phyloP scores from a whole-genome alignment of 1,140 invertebrate genomes.

The Drosophila sp. region DNA sequence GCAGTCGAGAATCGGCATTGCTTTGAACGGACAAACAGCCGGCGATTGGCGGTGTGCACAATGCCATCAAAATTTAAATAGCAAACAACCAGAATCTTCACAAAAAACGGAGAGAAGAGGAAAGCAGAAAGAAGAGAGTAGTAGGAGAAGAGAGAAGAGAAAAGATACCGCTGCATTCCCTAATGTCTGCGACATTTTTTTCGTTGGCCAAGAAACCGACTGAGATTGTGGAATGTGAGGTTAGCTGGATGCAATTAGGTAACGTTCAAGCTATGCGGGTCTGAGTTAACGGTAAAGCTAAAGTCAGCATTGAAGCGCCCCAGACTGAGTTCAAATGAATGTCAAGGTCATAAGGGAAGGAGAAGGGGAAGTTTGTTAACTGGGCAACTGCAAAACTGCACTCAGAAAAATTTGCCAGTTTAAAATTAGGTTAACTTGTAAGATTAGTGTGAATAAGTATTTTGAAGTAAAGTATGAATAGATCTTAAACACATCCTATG shows the following conservation, averaged over 20 bases:
- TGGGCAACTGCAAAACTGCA: not conserved
- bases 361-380: not conserved
- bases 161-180: constrained; percentile 61
- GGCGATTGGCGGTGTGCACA: constrained; percentile 66
- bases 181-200: constrained; percentile 78
- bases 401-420: too few relatives aligned
- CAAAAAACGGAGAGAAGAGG: constrained; percentile 14
- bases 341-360: constrained; percentile 39
- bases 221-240: constrained; percentile 55
- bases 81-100: constrained; percentile 36
- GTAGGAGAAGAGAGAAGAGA: not conserved
- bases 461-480: too few relatives aligned
- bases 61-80: constrained; percentile 84
- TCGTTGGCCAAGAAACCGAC: constrained; percentile 1
- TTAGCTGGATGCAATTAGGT: constrained; percentile 66
- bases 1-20: constrained; percentile 39
- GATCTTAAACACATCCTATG: too few relatives aligned
- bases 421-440: too few relatives aligned
- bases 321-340: constrained; percentile 9
- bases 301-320: constrained; percentile 8
- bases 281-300: constrained; percentile 46
- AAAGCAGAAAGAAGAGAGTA: not conserved
- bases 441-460: too few relatives aligned
- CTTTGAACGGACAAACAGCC: constrained; percentile 61
- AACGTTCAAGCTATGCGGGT: constrained; percentile 37